Conservation (phyloP, 2,888 invertebrate genomes). For the Punctoribates punctum region DNA sequence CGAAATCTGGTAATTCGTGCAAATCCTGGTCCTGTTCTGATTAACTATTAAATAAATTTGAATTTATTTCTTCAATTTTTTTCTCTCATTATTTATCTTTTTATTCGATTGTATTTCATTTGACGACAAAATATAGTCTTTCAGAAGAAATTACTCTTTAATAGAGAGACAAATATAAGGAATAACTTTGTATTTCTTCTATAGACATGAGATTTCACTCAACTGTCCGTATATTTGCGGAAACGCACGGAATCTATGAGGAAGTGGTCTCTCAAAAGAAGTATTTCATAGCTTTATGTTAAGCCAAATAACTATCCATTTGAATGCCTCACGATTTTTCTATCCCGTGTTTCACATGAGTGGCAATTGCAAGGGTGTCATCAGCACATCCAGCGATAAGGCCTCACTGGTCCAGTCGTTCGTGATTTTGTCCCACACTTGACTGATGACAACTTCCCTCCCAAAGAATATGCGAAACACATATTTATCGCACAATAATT, state of each 20-base stretch:
- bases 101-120: no score
- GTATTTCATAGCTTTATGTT: not conserved
- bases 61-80: not conserved
- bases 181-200: no score
- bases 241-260: slow-evolving; percentile 10
- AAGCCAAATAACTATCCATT: not conserved
- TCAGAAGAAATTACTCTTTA: no score
- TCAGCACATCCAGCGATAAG: not conserved
- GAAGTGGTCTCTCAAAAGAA: not conserved
- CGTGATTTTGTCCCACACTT: not conserved
- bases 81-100: no score
- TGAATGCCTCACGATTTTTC: not conserved
- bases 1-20: not conserved
- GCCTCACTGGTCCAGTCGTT: not conserved
- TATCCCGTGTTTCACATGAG: not conserved
- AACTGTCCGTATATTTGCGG: not conserved
- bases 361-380: slow-evolving; percentile 13
- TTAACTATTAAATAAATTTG: not conserved
- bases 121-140: no score
- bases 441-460: slow-evolving; percentile 8
- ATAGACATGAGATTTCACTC: no score
- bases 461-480: not conserved
- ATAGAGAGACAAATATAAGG: no score
- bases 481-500: not conserved
- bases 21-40: slow-evolving; percentile 17